Base-by-base conservation (phyloP, 2,113 vertebrate genomes). In the Larimichthys polyactis region DNA sequence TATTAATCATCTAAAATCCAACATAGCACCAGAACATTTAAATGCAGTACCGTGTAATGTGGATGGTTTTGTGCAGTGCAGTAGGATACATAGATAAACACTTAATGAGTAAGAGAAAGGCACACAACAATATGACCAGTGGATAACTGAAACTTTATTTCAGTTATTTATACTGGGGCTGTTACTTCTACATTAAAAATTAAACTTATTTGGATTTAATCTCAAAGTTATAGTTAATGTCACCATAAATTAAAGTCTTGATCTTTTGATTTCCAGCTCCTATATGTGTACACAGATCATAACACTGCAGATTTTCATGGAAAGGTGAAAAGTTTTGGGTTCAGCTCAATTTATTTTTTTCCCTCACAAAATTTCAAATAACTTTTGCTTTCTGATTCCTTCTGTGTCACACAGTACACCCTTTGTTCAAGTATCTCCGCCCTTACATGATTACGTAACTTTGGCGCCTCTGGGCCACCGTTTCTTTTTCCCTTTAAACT, bases 401-500 rank as follows among this genome's bases (percentile, higher is more conserved):
- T 68, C 58, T 58, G 14, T 57, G 22, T 29, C 44, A 57, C n/a
- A 92, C 86, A 93, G 64, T 74, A 40, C 22, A 27, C 4, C 69
- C 87, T 91, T 94, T 92, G 89, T 94, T 86, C 82, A 60, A 67
- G 52, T 59, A 64, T 70, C 83, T 88, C 80, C 87, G 46, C 71
- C 73, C 55, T 80, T 57, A 76, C 65, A 65, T 72, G 43, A 93
- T 95, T 92, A 93, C 91, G 92, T 91, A 91, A 94, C 67, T 76
- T 92, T 93, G 90, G 92, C 91, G 91, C 92, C 91, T 89, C 79
- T 48, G 22, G 62, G 17, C 65, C 81, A 75, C 73, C 24, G 65
- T 88, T 89, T 87, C 69, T 54, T 85, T 29, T 93, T 94, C 93
- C 95, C 94, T 96, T 96, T 96, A 96, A 96, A 95, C 65, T 65